Conservation (phyloP, 1,140 invertebrate genomes). For the Mamestra configurata region DNA sequence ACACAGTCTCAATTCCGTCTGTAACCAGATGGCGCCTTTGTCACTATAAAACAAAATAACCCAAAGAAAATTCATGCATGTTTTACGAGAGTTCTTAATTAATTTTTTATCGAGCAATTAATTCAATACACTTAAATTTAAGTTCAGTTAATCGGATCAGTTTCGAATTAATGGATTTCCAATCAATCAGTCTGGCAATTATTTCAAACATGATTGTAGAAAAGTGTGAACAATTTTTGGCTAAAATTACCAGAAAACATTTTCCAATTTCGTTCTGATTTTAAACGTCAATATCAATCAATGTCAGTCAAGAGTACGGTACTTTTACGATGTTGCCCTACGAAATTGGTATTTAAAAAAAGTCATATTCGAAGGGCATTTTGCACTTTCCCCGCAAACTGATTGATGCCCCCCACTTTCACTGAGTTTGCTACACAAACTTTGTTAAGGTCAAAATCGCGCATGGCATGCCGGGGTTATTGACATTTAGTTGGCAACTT, state of each 20-base stretch:
- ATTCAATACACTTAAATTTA: conserved; percentile 1
- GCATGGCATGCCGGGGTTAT: conserved; percentile 66
- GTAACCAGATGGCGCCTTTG: neutral
- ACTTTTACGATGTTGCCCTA: conserved; percentile 7
- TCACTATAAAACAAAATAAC: neutral
- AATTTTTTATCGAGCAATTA: conserved; percentile 1
- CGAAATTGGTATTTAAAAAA: neutral
- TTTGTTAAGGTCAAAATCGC: conserved; percentile 77
- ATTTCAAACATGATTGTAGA: neutral
- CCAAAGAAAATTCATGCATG: neutral
- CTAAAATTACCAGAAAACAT: neutral
- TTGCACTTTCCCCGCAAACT: conserved; percentile 65
- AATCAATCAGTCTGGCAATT: neutral
- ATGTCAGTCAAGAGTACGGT: neutral
- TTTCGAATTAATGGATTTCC: neutral
- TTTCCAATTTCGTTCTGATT: neutral
- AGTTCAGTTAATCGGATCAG: neutral
- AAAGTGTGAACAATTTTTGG: conserved; percentile 4
- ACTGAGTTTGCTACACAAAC: conserved; percentile 70
- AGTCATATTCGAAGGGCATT: conserved; percentile 64
- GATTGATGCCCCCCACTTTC: conserved; percentile 71
- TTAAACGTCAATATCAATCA: neutral
- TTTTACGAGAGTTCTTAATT: neutral
- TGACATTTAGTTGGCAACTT: conserved; percentile 75
- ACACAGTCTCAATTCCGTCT: neutral